phyloP scores from a whole-genome alignment of 2,888 invertebrate genomes.

The Schizaphis graminum region DNA sequence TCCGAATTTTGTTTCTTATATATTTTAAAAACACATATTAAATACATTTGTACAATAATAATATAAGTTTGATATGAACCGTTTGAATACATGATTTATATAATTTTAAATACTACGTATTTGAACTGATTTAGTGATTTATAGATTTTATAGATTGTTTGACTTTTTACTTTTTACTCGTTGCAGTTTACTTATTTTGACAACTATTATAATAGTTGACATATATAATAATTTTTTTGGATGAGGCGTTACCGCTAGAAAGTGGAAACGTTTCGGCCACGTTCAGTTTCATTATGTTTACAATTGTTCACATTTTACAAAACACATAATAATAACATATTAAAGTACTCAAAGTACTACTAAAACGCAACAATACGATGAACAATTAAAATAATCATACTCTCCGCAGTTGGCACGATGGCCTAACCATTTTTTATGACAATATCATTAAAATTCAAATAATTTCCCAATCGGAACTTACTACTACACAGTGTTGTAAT shows the following conservation, averaged over 20 bases:
- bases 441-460: background rate
- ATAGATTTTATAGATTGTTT: no score
- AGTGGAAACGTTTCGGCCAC: background rate
- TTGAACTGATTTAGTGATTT: background rate
- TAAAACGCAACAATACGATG: background rate
- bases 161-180: background rate
- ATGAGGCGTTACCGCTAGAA: background rate
- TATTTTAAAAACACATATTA: background rate
- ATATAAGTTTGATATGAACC: background rate
- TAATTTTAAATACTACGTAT: background rate
- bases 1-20: background rate
- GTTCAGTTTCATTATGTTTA: background rate
- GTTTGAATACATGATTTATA: background rate
- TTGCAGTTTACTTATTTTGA: background rate
- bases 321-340: background rate
- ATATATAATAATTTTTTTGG: background rate
- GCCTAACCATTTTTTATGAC: background rate
- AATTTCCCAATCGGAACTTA: background rate
- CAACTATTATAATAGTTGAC: background rate
- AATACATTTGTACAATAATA: background rate
- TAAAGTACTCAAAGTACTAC: no score
- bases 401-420: background rate
- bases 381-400: background rate
- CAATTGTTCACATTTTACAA: background rate
- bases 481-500: background rate